Evolutionary conservation across 1,140 invertebrate species (phyloP).

Genomic region (Panagrolaimus sp.): DNA sequence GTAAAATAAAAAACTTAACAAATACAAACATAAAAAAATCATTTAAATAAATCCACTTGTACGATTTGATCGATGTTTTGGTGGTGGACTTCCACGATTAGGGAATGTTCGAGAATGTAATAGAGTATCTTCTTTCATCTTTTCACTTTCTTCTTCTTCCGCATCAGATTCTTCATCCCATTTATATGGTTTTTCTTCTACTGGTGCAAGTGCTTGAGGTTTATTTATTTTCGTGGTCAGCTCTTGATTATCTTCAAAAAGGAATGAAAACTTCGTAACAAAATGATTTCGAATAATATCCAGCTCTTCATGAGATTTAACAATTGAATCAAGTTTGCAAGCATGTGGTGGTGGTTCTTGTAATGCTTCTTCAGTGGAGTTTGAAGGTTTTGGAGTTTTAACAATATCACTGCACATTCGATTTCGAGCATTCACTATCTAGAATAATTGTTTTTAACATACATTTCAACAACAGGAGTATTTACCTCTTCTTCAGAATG

Average conservation of each 20-base stretch:
- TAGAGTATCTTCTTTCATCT: neutral
- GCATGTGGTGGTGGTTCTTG: conserved; percentile 9
- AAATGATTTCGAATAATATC: neutral
- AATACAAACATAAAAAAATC: too few species aligned
- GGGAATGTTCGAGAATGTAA: neutral
- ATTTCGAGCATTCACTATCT: neutral
- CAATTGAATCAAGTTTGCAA: neutral
- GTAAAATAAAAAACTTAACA: too few species aligned
- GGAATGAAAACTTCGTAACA: neutral
- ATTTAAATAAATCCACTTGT: too few species aligned
- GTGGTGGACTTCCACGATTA: neutral
- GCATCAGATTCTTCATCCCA: neutral
- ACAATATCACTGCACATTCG: neutral
- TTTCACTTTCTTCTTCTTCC: neutral
- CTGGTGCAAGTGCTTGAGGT: neutral
- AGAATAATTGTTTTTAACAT: too few species aligned
- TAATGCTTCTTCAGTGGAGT: neutral
- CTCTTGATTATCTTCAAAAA: neutral
- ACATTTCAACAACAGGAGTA: neutral
- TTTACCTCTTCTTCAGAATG: neutral
- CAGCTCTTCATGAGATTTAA: neutral
- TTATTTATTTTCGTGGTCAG: neutral
- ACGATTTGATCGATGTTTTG: too few species aligned
- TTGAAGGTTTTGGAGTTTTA: neutral
- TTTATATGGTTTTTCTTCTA: neutral